Evolutionary conservation across 92 coral and sea anemone species (phyloP), one percentile per base, ranked within the genome.

Genomic region (Ricordea florida): DNA sequence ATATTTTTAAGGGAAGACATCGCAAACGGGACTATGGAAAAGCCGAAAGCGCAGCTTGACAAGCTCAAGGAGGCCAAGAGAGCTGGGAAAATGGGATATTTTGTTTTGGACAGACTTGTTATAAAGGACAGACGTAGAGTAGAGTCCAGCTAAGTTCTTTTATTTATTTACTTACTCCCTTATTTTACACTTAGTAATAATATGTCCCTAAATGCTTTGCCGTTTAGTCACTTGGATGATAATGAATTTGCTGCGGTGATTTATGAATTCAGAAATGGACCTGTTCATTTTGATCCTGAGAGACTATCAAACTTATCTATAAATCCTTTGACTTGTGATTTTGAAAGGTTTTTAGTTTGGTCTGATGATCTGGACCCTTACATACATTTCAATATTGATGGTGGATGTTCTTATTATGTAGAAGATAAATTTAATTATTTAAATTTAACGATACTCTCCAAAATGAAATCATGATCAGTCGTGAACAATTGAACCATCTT

Each of bases 361-460:
- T n/a, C n/a, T n/a, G n/a, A n/a, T n/a, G n/a, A n/a, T n/a, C n/a
- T n/a, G n/a, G n/a, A n/a, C n/a, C n/a, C n/a, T n/a, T n/a, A n/a
- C n/a, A n/a, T n/a, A n/a, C n/a, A n/a, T n/a, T n/a, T n/a, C n/a
- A n/a, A n/a, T n/a, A n/a, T n/a, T n/a, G n/a, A n/a, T n/a, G n/a
- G n/a, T n/a, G n/a, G n/a, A n/a, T n/a, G n/a, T n/a, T n/a, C n/a
- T n/a, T n/a, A n/a, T n/a, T n/a, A n/a, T n/a, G n/a, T n/a, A 35
- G 55, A 45, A 34, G 83, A 76, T 33, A 56, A 78, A 48, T 66
- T 78, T 66, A 78, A 78, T 38, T 66, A 65, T 8, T 16, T 28
- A 29, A 3, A 33, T 21, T 4, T 25, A 3, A 34, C 48, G 29
- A 66, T n/a, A n/a, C n/a, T n/a, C n/a, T n/a, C n/a, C n/a, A n/a